phyloP scores from a whole-genome alignment of 2,797 vertebrate species.

The Rhinella marina region DNA sequence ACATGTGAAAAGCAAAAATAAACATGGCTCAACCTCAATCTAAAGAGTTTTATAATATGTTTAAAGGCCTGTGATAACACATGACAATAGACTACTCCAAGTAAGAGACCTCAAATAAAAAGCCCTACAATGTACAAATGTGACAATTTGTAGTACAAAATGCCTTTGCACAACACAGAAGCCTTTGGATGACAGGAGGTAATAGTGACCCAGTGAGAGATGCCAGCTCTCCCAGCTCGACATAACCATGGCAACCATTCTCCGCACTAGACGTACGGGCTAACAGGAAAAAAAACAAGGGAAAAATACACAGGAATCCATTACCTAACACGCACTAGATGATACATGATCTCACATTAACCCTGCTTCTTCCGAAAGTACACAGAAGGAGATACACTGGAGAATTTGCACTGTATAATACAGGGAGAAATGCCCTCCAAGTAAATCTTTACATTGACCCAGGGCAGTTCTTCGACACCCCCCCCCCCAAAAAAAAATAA shows the following conservation, averaged over 20 bases:
- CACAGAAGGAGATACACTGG: not conserved
- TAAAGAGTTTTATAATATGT: not conserved
- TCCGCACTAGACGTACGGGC: slow-evolving; percentile 45
- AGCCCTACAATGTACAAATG: slow-evolving; percentile 9
- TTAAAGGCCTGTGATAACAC: not conserved
- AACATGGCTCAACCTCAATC: not conserved
- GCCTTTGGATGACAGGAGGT: slow-evolving; percentile 37
- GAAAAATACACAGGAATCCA: slow-evolving; percentile 43
- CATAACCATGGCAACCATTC: slow-evolving; percentile 61
- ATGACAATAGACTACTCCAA: not conserved
- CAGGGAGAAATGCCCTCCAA: not conserved
- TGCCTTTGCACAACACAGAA: slow-evolving; percentile 4
- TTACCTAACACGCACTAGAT: slow-evolving; percentile 26
- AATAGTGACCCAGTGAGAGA: slow-evolving; percentile 56
- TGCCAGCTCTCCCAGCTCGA: slow-evolving; percentile 48
- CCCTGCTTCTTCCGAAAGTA: slow-evolving; percentile 13
- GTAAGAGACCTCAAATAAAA: not conserved
- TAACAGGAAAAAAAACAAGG: slow-evolving; percentile 32
- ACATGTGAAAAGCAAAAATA: not conserved
- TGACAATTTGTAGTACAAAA: not conserved
- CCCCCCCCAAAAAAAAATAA: too few species aligned
- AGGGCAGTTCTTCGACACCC: not conserved
- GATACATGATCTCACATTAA: slow-evolving; percentile 27
- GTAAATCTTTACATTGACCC: not conserved
- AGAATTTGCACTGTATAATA: too few species aligned